Evolutionary conservation across 2,888 invertebrate genomes (phyloP), one percentile per base, ranked within the genome.

Genomic region (Drosophila cognata): DNA sequence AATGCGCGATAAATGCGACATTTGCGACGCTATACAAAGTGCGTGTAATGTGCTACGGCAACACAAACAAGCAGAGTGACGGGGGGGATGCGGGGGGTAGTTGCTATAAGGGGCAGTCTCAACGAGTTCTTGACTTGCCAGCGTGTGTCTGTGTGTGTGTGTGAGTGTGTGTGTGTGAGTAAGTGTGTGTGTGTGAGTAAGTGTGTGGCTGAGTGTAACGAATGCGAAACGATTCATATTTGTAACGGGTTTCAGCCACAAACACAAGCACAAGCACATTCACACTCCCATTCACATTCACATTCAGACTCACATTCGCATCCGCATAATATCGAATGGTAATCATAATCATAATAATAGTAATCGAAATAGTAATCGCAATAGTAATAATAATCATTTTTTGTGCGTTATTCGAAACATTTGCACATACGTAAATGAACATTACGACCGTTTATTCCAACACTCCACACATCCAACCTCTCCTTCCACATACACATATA

Each of bases 1-100:
- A 92, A 92, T 92, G 92, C 82, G 77, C 89, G 91, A 90, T 90
- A 90, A 91, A 91, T 90, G 90, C 89, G 91, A 91, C 91, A 91
- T 91, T 91, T 89, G 88, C 84, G 91, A 89, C 86, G 91, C 88
- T 89, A 90, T 84, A 89, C 88, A 87, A 88, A 88, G 88, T 89
- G 91, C 85, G 91, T 90, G 81, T 88, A 85, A 88, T 89, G 88
- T 77, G 87, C 77, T 71, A 74, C 29, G 56, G 46, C 70, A 75
- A 69, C 73, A 71, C 79, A 74, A 79, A 79, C 71, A 80, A 50
- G 56, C 31, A 50, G 25, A 13, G 16, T 18, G 21, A 10, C 48
- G 2, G 28, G 10, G 21, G 21, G 46, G 35, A 35, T 7, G 11
- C 33, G 28, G 46, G 35, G 41, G 35, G 41, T n/a, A 21, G 61